These are phyloP conservation scores for Listronotus bonariensis DNA, from an alignment of 1,140 invertebrate species.

Conservation along the genomic window DNA sequence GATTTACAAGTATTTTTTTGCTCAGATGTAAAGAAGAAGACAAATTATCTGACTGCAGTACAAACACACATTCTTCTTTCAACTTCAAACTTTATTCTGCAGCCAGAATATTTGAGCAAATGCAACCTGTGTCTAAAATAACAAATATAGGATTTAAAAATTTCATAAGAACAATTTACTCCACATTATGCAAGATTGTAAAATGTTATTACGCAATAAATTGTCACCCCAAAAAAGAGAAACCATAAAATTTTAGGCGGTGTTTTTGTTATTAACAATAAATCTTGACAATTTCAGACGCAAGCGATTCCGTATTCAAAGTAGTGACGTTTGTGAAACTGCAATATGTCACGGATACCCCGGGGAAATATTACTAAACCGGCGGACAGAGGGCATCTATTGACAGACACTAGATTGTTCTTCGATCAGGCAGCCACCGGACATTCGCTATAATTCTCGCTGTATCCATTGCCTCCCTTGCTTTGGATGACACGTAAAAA, in stretches of 20 bases:
- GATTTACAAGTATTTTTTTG: no score
- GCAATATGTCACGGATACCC: slow-evolving; percentile 50
- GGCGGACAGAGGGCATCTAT: slow-evolving; percentile 46
- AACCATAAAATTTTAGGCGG: slow-evolving; percentile 28
- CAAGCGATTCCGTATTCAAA: slow-evolving; percentile 40
- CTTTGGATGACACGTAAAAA: slow-evolving; percentile 39
- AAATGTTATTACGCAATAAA: no score
- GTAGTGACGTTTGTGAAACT: slow-evolving; percentile 43
- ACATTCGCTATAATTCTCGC: slow-evolving; percentile 50
- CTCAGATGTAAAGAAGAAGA: no score
- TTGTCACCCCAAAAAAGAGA: background rate
- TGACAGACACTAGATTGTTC: slow-evolving; percentile 53
- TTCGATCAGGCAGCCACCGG: slow-evolving; percentile 49
- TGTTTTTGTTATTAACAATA: slow-evolving; percentile 35
- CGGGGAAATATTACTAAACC: slow-evolving; percentile 51
- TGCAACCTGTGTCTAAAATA: no score
- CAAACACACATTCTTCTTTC: no score
- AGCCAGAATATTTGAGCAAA: no score
- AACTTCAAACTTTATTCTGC: no score
- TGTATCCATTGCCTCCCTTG: slow-evolving; percentile 21
- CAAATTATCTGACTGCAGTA: no score
- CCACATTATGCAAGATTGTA: no score
- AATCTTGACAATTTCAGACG: slow-evolving; percentile 33
- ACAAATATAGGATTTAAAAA: no score
- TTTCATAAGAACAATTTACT: no score